Conservation (phyloP, 1,140 invertebrate genomes). For the Anadara kagoshimensis region DNA sequence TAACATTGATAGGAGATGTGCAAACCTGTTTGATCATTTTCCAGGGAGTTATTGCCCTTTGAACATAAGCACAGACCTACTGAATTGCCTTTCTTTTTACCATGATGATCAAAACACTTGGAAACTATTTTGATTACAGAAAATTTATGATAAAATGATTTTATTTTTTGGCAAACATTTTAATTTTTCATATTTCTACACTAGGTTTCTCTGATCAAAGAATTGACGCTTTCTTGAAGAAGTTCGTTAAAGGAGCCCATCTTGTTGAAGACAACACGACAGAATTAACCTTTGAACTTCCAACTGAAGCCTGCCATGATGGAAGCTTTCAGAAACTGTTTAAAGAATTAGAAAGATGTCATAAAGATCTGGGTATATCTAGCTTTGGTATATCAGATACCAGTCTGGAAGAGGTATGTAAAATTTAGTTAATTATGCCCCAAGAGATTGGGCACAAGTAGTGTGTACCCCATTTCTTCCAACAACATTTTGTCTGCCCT, state of each 20-base stretch:
- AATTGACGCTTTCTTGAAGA: slow-evolving; percentile 76
- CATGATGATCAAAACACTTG: background rate
- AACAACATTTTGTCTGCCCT: no score
- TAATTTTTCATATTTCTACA: background rate
- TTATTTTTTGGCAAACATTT: background rate
- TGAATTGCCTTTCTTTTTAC: no score
- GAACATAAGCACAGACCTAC: no score
- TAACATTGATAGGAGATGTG: no score
- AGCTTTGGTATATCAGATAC: slow-evolving; percentile 80
- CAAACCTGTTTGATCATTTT: no score
- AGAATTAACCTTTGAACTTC: slow-evolving; percentile 76
- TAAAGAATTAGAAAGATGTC: slow-evolving; percentile 73
- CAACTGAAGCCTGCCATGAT: slow-evolving; percentile 60
- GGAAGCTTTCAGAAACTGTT: slow-evolving; percentile 74
- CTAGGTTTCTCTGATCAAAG: slow-evolving; percentile 52
- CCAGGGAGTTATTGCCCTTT: no score
- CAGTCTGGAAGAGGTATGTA: slow-evolving; percentile 76
- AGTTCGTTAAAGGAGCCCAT: slow-evolving; percentile 76
- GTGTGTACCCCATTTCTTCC: no score
- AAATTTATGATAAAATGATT: background rate
- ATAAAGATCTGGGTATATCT: slow-evolving; percentile 72
- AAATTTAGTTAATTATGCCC: background rate
- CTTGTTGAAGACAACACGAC: slow-evolving; percentile 75
- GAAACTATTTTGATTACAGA: background rate
- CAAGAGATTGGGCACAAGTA: no score